A percentile compares a stretch with the other conserved stretches of the same genome.
These are phyloP conservation scores for Mandrillus leucophaeus DNA, from an alignment of 2,113 vertebrate genomes.

Conservation along the genomic window DNA sequence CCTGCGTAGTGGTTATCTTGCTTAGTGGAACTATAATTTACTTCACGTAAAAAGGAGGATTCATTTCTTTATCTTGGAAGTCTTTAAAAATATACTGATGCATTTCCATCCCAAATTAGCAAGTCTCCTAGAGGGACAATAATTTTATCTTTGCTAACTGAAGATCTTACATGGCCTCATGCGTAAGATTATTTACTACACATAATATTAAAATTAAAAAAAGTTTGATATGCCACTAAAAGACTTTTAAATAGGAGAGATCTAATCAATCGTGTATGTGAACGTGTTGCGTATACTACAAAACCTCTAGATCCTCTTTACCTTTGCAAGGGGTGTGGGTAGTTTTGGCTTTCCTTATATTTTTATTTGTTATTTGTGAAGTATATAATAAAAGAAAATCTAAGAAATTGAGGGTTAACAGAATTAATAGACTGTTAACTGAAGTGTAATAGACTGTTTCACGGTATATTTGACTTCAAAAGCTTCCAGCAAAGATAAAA, in stretches of 20 bases:
- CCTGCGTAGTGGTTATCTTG: not conserved
- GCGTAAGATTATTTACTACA: not conserved
- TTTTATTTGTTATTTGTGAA: not conserved
- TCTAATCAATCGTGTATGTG: not conserved
- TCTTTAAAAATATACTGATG: not conserved
- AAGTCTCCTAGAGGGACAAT: not conserved
- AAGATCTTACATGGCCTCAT: not conserved
- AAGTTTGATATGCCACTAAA: not conserved
- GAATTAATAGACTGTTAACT: not conserved
- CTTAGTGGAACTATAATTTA: not conserved
- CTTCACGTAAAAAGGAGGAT: not conserved
- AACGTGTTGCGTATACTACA: not conserved
- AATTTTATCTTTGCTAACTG: conserved; percentile 11
- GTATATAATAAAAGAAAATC: not conserved
- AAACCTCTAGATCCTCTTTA: not conserved
- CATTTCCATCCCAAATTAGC: not conserved
- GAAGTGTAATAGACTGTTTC: not conserved
- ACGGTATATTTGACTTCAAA: not conserved
- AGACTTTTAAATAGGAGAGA: not conserved
- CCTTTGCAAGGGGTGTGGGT: not conserved
- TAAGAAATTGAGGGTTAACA: not conserved
- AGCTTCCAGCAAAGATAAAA: not conserved
- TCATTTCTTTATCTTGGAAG: not conserved
- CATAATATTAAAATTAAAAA: not conserved
- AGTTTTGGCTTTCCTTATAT: not conserved